Conservation (phyloP, 1,140 invertebrate genomes). For the Belonocnema kinseyi region DNA sequence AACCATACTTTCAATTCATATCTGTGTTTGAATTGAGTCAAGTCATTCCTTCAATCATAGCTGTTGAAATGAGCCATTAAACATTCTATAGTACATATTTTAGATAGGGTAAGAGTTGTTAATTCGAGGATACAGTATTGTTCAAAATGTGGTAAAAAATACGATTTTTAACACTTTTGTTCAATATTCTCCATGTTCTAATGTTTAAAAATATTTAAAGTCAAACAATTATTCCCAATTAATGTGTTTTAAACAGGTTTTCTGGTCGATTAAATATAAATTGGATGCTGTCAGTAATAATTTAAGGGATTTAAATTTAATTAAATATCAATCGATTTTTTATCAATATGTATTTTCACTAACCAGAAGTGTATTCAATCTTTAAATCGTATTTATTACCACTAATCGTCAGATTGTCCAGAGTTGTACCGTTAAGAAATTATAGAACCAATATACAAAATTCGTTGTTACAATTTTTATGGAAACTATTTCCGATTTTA, state of each 20-base stretch:
- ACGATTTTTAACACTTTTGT: not conserved
- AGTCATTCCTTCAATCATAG: conserved; percentile 17
- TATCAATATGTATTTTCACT: no score
- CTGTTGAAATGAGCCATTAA: not conserved
- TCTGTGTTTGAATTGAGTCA: not conserved
- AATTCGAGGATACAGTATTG: conserved; percentile 13
- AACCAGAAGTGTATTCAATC: not conserved
- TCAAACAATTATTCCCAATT: no score
- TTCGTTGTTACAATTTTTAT: conserved; percentile 16
- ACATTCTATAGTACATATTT: conserved; percentile 20
- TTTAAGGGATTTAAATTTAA: no score
- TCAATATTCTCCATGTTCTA: not conserved
- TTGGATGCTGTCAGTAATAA: no score
- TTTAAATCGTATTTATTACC: conserved; percentile 14
- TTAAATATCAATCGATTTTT: no score
- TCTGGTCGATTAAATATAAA: no score
- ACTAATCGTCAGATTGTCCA: conserved; percentile 13
- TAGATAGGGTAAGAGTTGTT: not conserved
- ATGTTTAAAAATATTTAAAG: not conserved
- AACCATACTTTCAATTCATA: no score
- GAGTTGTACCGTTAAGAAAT: not conserved
- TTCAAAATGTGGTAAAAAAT: conserved; percentile 10
- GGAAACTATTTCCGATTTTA: not conserved
- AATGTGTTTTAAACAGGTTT: no score
- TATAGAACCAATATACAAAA: not conserved